A percentile compares a stretch with the other conserved stretches of the same genome.
phyloP scores from a whole-genome alignment of 23 tunicate genomes.

The Halocynthia roretzi region DNA sequence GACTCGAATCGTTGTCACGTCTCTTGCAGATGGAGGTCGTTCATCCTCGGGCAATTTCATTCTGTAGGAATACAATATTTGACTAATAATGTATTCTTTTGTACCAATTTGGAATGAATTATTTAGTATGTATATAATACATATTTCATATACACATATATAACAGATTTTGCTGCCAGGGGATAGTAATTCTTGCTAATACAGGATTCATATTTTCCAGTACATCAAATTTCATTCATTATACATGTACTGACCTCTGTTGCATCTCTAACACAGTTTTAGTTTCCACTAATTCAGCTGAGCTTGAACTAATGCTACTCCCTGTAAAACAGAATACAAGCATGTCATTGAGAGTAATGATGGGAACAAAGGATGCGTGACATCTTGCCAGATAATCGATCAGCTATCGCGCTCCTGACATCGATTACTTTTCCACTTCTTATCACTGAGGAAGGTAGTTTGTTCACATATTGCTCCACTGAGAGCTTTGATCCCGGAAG shows the following conservation, averaged over 20 bases:
- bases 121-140: too few relatives aligned
- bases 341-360: too few relatives aligned
- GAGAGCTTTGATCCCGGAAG: slow-evolving; percentile 42
- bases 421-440: slow-evolving; percentile 54
- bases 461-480: slow-evolving; percentile 62
- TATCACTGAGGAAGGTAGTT: slow-evolving; percentile 57
- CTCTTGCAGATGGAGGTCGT: slow-evolving; percentile 47
- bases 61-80: slow-evolving; percentile 11
- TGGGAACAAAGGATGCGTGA: too few relatives aligned
- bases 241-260: slow-evolving; percentile 30
- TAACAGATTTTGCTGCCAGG: too few relatives aligned
- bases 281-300: slow-evolving; percentile 71
- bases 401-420: slow-evolving; percentile 48
- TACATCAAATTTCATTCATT: too few relatives aligned
- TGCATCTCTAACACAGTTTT: slow-evolving; percentile 62
- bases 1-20: slow-evolving; percentile 66
- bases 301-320: slow-evolving; percentile 1
- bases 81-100: neutral
- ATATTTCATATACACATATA: too few relatives aligned
- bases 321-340: neutral
- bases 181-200: too few relatives aligned
- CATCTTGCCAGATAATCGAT: slow-evolving; percentile 27
- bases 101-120: too few relatives aligned
- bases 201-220: too few relatives aligned
- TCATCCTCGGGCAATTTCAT: slow-evolving; percentile 33